A percentile compares a stretch with the other conserved stretches of the same genome.
These are phyloP conservation scores for Tenthredo scrophulariae DNA, from an alignment of 2,888 invertebrate genomes.

Conservation along the genomic window DNA sequence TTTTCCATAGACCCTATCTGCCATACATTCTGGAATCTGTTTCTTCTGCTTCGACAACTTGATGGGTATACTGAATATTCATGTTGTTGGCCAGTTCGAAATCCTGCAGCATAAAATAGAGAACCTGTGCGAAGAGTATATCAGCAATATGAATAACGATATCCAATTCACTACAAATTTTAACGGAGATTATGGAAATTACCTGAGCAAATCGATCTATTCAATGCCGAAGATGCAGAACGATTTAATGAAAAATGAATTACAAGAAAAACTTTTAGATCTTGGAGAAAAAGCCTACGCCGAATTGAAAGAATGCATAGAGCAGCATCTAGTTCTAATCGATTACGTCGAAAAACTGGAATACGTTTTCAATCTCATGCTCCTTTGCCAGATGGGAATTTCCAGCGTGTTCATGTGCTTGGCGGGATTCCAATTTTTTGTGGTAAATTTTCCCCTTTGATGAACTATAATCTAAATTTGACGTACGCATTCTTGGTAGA, in stretches of 20 bases:
- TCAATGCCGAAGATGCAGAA: neutral
- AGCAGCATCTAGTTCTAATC: slow-evolving; percentile 60
- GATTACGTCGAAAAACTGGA: slow-evolving; percentile 58
- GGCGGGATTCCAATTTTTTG: slow-evolving; percentile 62
- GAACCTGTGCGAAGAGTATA: slow-evolving; percentile 46
- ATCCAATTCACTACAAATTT: neutral
- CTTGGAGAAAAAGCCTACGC: neutral
- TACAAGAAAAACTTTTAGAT: neutral
- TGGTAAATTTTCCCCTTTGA: slow-evolving; percentile 57
- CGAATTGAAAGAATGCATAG: slow-evolving; percentile 53
- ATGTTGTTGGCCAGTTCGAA: slow-evolving; percentile 63
- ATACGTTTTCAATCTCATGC: slow-evolving; percentile 57
- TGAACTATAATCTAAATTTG: neutral
- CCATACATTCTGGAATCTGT: slow-evolving; percentile 58
- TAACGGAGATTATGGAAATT: neutral
- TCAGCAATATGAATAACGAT: neutral
- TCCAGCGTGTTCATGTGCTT: slow-evolving; percentile 62
- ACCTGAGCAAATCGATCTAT: neutral
- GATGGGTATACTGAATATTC: slow-evolving; percentile 60
- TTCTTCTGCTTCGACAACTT: slow-evolving; percentile 66
- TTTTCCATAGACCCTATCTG: slow-evolving; percentile 6
- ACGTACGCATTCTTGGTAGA: neutral
- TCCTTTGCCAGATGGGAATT: slow-evolving; percentile 60
- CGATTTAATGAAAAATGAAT: neutral
- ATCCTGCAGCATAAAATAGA: slow-evolving; percentile 62